Evolutionary conservation across 2,113 vertebrate genomes (phyloP).

Genomic region (Nothobranchius furzeri): DNA sequence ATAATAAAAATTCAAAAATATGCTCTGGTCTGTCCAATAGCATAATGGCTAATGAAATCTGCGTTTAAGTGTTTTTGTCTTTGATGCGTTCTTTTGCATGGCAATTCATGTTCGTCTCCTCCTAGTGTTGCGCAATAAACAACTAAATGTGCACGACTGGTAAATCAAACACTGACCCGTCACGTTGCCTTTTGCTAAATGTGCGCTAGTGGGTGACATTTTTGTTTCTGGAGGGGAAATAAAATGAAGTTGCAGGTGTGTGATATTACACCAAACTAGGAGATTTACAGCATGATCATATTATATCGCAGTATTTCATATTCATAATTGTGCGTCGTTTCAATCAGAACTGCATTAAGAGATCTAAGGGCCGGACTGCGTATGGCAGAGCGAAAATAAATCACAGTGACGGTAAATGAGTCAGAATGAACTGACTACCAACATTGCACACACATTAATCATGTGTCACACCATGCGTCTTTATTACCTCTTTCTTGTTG

Average conservation of each 20-base stretch:
- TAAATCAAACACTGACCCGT: too few relatives aligned
- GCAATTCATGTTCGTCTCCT: too few relatives aligned
- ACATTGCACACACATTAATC: conserved; percentile 53
- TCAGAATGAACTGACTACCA: conserved; percentile 52
- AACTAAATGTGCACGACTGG: too few relatives aligned
- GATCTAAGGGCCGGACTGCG: conserved; percentile 1
- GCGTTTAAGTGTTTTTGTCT: too few relatives aligned
- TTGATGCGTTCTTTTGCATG: too few relatives aligned
- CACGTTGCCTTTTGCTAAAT: not conserved
- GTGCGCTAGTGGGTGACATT: conserved; percentile 18
- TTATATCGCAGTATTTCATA: not conserved
- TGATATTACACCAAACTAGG: conserved; percentile 2
- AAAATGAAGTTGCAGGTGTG: conserved; percentile 8
- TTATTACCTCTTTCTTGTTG: conserved; percentile 30
- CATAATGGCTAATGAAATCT: too few relatives aligned
- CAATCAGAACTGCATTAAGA: conserved; percentile 33
- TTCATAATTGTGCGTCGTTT: conserved; percentile 23
- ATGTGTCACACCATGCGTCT: conserved; percentile 33
- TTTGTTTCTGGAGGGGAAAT: conserved; percentile 2
- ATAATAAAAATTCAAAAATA: too few relatives aligned
- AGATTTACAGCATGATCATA: not conserved
- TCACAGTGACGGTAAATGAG: conserved; percentile 43
- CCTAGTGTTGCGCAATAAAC: too few relatives aligned
- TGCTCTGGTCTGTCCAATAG: too few relatives aligned
- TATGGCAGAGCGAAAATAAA: conserved; percentile 30